Evolutionary conservation across 2,797 vertebrate genomes (phyloP).

Genomic region (Pogonophryne albipinna): DNA sequence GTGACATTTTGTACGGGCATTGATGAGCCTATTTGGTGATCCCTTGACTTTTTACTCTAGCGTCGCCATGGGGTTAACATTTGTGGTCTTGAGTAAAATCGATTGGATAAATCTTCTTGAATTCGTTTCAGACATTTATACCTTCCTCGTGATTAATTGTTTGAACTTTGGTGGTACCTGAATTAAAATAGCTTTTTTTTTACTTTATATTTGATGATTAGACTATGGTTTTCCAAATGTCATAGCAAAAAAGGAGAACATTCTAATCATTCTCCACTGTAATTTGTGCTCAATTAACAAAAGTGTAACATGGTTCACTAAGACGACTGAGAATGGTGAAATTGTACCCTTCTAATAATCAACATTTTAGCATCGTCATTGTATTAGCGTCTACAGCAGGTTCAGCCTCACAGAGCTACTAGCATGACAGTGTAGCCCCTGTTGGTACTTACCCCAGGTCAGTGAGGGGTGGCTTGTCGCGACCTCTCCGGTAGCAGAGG

Average conservation of each 20-base stretch:
- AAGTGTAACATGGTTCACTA: not conserved
- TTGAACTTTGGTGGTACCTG: not conserved
- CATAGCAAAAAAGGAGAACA: not conserved
- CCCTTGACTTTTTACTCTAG: not conserved
- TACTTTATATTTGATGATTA: not conserved
- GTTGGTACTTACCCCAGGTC: conserved; percentile 89
- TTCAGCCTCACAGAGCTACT: not conserved
- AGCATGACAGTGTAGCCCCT: not conserved
- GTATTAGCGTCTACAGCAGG: not conserved
- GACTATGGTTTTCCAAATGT: not conserved
- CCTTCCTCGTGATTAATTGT: not conserved
- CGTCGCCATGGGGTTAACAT: not conserved
- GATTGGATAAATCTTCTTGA: not conserved
- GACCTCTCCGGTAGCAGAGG: conserved; percentile 92
- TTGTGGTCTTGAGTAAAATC: not conserved
- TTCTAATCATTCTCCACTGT: not conserved
- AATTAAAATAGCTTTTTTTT: not conserved
- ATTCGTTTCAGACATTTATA: not conserved
- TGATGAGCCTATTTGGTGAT: too few species aligned
- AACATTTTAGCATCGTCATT: not conserved
- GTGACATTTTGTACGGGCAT: too few species aligned
- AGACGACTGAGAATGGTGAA: not conserved
- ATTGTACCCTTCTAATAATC: not conserved
- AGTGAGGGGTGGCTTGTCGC: conserved; percentile 93
- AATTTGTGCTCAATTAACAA: not conserved